A percentile compares a stretch with the other conserved stretches of the same genome.
Conservation (phyloP, 2,888 invertebrate genomes). For the Protonemura montana region DNA sequence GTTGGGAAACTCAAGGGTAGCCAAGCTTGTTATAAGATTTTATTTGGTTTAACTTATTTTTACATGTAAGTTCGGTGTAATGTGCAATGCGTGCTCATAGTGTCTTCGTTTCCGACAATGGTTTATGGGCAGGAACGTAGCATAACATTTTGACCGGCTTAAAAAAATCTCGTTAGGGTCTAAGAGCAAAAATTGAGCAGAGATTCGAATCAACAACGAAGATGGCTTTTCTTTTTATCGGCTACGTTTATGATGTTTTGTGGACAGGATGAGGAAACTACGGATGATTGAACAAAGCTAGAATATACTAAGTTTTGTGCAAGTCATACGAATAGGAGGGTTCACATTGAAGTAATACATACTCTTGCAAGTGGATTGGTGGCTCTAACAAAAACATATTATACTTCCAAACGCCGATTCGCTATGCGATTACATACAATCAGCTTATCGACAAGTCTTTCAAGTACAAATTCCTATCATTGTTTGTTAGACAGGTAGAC, state of each 20-base stretch:
- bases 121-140: background rate
- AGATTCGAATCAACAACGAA: background rate
- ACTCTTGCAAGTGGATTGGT: background rate
- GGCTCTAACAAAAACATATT: background rate
- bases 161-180: background rate
- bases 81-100: too few relatives aligned
- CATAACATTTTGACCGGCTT: background rate
- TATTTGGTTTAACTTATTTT: too few relatives aligned
- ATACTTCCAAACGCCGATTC: background rate
- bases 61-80: too few relatives aligned
- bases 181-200: background rate
- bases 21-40: too few relatives aligned
- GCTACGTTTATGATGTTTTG: background rate
- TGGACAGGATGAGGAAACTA: slow-evolving; percentile 7
- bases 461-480: background rate
- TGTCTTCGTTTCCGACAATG: background rate
- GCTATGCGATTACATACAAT: background rate
- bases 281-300: background rate
- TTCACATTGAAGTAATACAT: background rate
- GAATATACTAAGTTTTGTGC: background rate
- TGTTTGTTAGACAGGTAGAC: background rate
- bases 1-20: too few relatives aligned
- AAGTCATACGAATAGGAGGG: slow-evolving; percentile 12
- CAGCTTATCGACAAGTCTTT: background rate
- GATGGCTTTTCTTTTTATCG: background rate